Base-by-base conservation (phyloP, 2,797 vertebrate genomes). In the Crocidura indochinensis region DNA sequence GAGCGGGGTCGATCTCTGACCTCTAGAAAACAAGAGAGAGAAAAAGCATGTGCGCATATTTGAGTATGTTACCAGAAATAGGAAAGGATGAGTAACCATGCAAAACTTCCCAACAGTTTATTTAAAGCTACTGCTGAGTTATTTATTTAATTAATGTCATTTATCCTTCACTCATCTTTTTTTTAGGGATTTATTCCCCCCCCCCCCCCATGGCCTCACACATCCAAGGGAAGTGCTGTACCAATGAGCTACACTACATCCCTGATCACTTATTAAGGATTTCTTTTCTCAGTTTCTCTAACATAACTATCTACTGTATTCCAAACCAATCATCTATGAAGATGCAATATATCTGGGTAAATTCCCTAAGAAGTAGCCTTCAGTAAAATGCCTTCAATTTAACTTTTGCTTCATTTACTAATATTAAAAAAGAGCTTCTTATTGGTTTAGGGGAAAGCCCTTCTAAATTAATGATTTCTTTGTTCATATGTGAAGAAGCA, bases 1-100 rank as follows among this genome's bases (percentile, higher is more conserved):
- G 96, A 98, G 98, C 75, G 98, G 97, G 94, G 99, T 97, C 84
- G 98, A 97, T 94, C 98, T 99, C 98, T 99, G 99, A 97, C 98
- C 98, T 98, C 99, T 99, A 98, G 90, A 98, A 98, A 94, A 96
- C 67, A 95, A 97, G 86, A 96, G 87, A 47, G 87, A 97, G 62
- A 95, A 96, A 11, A 75, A 84, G 67, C 92, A 12, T 65, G 71
- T 19, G 82, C 53, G 93, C 26, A 94, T 93, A 81, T 29, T 94
- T 3, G 62, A 22, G 6, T 49, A 56, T 12, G 26, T 24, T 47
- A 44, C 51, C 26, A 53, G 46, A 75, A 73, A 67, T 1, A 91
- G 31, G 84, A 78, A 19, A 81, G 46, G 64, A 90, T 44, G 27
- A 74, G 56, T 60, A 78, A 90, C 12, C 69, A 24, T 65, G 9